Percentiles rank a stretch among this genome's conserved stretches.
Evolutionary conservation across 2,797 vertebrate genomes (phyloP).

Genomic region (Sciurus carolinensis): DNA sequence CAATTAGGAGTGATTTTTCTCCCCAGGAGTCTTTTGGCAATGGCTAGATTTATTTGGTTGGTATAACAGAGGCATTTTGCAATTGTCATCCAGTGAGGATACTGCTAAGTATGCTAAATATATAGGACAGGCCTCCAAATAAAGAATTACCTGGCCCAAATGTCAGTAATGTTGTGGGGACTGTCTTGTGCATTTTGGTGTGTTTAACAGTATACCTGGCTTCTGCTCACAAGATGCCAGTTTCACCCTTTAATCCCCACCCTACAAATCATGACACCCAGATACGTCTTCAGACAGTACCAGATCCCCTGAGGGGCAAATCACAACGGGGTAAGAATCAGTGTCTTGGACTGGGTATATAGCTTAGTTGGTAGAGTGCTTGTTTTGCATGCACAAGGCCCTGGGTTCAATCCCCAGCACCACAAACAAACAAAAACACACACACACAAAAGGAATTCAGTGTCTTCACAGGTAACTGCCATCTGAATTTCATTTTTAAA

Average conservation of each 20-base stretch:
- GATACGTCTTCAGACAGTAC: background rate
- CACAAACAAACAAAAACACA: no score
- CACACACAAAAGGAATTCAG: no score
- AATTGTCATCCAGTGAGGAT: background rate
- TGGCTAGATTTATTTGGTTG: background rate
- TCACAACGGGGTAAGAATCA: no score
- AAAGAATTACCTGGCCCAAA: background rate
- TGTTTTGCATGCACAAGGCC: no score
- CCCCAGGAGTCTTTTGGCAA: background rate
- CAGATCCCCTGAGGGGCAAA: background rate
- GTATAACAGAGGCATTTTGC: background rate
- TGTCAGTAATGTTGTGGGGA: no score
- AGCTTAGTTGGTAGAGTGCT: no score
- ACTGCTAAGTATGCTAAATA: background rate
- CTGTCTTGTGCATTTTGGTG: background rate
- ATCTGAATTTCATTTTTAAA: background rate
- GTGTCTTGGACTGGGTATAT: no score
- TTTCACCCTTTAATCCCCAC: background rate
- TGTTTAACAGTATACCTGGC: background rate
- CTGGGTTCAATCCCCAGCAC: no score
- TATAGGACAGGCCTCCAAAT: background rate
- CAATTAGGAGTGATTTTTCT: background rate
- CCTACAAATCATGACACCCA: background rate
- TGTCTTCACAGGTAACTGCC: background rate
- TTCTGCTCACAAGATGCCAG: background rate